These are phyloP conservation scores for Mesochorus sp. DNA, from an alignment of 2,888 invertebrate species.

Conservation along the genomic window DNA sequence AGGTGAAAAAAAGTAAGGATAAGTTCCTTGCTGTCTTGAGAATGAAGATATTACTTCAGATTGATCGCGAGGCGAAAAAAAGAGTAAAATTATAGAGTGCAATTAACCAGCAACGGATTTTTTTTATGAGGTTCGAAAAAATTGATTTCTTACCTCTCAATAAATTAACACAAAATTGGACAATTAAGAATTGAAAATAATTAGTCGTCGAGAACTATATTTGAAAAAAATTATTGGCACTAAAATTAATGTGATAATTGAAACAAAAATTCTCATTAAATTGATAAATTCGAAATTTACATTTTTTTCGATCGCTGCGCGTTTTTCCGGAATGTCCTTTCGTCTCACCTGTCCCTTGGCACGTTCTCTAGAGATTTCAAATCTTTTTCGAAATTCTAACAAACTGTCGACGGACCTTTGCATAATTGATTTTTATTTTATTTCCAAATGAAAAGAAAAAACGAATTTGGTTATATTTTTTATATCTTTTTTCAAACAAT, in stretches of 20 bases:
- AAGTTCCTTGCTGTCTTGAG: background rate
- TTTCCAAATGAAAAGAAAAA: background rate
- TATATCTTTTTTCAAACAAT: slow-evolving; percentile 5
- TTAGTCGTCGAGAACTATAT: too few relatives aligned
- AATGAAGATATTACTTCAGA: background rate
- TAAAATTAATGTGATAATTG: too few relatives aligned
- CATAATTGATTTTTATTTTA: background rate
- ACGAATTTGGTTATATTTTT: background rate
- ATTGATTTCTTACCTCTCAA: too few relatives aligned
- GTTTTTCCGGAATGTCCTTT: too few relatives aligned
- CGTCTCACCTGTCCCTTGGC: slow-evolving; percentile 52
- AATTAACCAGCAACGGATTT: too few relatives aligned
- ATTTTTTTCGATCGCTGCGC: too few relatives aligned
- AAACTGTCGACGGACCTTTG: slow-evolving; percentile 52
- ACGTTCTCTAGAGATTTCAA: slow-evolving; percentile 39
- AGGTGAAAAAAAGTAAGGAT: background rate
- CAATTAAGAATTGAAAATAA: too few relatives aligned
- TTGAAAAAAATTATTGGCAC: too few relatives aligned
- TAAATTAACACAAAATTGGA: too few relatives aligned
- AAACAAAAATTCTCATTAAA: background rate
- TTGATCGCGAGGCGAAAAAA: background rate
- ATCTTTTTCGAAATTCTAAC: slow-evolving; percentile 40
- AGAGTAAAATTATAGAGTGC: too few relatives aligned
- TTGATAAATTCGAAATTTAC: background rate
- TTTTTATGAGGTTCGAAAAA: too few relatives aligned